Evolutionary conservation across 1,140 invertebrate species (phyloP).

Genomic region (Oncopodura yosiiana): DNA sequence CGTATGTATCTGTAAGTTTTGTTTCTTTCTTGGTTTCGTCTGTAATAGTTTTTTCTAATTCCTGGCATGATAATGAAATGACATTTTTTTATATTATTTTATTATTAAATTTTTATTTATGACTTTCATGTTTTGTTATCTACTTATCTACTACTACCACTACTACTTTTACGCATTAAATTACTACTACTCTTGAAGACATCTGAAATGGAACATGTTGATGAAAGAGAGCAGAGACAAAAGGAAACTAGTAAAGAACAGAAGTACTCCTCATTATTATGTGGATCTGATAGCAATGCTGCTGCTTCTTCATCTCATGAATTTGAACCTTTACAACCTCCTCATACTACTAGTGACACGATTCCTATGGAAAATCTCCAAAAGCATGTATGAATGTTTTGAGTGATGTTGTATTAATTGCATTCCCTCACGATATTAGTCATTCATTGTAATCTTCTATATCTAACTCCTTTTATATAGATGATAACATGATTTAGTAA

Average conservation of each 20-base stretch:
- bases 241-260: conserved; percentile 2
- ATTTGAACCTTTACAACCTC: conserved; percentile 16
- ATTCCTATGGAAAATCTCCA: conserved; percentile 13
- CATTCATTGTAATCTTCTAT: too few species aligned
- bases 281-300: conserved; percentile 14
- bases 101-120: conserved; percentile 12
- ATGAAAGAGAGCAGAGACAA: neutral
- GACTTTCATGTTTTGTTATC: conserved; percentile 8
- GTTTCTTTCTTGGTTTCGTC: too few species aligned
- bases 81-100: conserved; percentile 3
- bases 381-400: conserved; percentile 11
- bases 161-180: too few species aligned
- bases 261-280: conserved; percentile 19
- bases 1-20: too few species aligned
- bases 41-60: too few species aligned
- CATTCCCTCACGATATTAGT: too few species aligned
- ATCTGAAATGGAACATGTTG: neutral
- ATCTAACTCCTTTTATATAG: too few species aligned
- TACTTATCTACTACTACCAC: too few species aligned
- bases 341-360: conserved; percentile 1
- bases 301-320: conserved; percentile 6
- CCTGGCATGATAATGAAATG: conserved; percentile 2
- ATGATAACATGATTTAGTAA: too few species aligned
- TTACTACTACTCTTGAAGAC: conserved; percentile 1
- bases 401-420: too few species aligned